Percentiles rank a stretch among this genome's conserved stretches.
phyloP scores from a whole-genome alignment of 2,888 invertebrate species.

The Apamea crenata region DNA sequence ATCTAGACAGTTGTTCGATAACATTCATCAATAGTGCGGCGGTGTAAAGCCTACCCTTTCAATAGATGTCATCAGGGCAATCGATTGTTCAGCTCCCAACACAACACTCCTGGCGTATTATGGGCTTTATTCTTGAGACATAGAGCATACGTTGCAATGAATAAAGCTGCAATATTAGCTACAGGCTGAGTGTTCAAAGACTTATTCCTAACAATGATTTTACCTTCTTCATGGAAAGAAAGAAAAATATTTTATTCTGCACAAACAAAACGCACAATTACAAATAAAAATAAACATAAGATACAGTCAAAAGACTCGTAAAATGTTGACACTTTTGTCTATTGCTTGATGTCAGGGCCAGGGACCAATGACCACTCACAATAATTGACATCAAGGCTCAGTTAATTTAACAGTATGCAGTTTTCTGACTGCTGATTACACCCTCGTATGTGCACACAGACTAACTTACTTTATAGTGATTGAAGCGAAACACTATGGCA shows the following conservation, averaged over 20 bases:
- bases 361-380: too few species aligned
- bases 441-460: not conserved
- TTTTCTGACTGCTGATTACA: not conserved
- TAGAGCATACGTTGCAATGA: not conserved
- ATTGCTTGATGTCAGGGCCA: too few species aligned
- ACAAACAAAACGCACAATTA: too few species aligned
- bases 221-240: too few species aligned
- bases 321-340: too few species aligned
- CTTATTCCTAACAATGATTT: not conserved
- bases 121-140: too few species aligned
- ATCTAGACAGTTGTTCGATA: not conserved
- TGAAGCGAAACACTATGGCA: not conserved
- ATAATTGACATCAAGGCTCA: too few species aligned
- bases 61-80: not conserved
- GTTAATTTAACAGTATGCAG: not conserved
- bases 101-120: not conserved
- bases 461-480: not conserved
- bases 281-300: too few species aligned
- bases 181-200: not conserved
- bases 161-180: not conserved
- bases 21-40: not conserved
- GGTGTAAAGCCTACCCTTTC: too few species aligned
- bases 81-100: not conserved
- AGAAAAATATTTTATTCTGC: too few species aligned
- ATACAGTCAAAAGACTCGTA: too few species aligned